Conservation (phyloP, 2,888 invertebrate species). For the Leptinotarsa peninsularis region DNA sequence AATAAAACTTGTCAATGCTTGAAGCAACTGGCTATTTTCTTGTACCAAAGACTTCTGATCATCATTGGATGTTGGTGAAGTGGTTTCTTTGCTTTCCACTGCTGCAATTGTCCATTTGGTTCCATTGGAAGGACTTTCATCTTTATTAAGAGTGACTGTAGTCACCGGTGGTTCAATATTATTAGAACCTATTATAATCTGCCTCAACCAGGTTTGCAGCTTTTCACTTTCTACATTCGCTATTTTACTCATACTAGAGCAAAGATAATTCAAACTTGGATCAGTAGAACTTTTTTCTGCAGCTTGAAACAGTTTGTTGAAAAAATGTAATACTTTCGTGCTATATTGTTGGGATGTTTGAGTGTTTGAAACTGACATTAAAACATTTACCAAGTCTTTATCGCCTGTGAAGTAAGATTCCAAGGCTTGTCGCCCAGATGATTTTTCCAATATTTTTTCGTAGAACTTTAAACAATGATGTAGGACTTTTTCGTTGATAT, state of each 20-base stretch:
- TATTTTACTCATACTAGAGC: slow-evolving; percentile 75
- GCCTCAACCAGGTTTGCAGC: slow-evolving; percentile 75
- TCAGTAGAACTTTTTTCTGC: slow-evolving; percentile 74
- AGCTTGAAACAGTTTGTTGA: slow-evolving; percentile 78
- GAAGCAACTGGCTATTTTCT: slow-evolving; percentile 78
- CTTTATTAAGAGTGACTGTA: slow-evolving; percentile 66
- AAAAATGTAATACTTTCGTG: slow-evolving; percentile 83
- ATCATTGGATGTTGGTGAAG: slow-evolving; percentile 56
- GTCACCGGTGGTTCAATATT: slow-evolving; percentile 62
- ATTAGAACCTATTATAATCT: slow-evolving; percentile 72
- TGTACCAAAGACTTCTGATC: slow-evolving; percentile 70
- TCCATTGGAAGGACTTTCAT: slow-evolving; percentile 45
- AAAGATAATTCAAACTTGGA: slow-evolving; percentile 75
- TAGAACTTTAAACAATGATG: slow-evolving; percentile 84
- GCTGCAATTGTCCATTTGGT: slow-evolving; percentile 52
- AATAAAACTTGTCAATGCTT: slow-evolving; percentile 78
- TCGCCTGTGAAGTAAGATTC: slow-evolving; percentile 82
- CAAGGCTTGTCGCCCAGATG: slow-evolving; percentile 84
- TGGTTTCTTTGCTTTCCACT: slow-evolving; percentile 43
- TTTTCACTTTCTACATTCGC: slow-evolving; percentile 74
- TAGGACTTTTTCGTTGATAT: slow-evolving; percentile 73
- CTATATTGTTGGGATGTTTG: slow-evolving; percentile 79
- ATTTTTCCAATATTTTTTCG: slow-evolving; percentile 86
- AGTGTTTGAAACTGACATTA: slow-evolving; percentile 84
- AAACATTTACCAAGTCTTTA: slow-evolving; percentile 80